phyloP scores from a whole-genome alignment of 2,797 vertebrate genomes.

The Syngnathus acus region DNA sequence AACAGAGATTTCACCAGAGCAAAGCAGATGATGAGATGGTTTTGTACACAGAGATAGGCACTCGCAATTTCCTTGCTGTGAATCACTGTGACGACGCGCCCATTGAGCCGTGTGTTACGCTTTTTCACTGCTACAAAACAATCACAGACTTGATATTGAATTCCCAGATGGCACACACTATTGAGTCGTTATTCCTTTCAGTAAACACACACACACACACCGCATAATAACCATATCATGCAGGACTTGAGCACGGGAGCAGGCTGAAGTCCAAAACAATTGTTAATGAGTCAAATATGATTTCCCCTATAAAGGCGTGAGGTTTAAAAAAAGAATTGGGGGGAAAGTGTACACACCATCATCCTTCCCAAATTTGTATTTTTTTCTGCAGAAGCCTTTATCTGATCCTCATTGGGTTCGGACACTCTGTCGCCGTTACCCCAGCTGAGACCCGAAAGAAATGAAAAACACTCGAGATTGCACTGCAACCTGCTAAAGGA shows the following conservation, averaged over 20 bases:
- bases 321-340: not conserved
- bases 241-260: not conserved
- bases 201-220: not conserved
- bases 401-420: conserved; percentile 34
- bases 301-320: not conserved
- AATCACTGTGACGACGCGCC: not conserved
- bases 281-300: not conserved
- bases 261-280: not conserved
- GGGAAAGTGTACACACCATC: not conserved
- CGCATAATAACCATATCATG: not conserved
- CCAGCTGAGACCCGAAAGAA: conserved; percentile 42
- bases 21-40: not conserved
- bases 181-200: not conserved
- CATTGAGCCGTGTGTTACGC: not conserved
- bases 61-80: not conserved
- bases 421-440: conserved; percentile 20
- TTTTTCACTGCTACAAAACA: conserved; percentile 10
- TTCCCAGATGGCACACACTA: conserved; percentile 6
- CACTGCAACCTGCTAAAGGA: conserved; percentile 42
- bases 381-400: conserved; percentile 7
- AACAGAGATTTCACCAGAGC: not conserved
- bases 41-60: conserved; percentile 2
- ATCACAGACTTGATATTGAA: conserved; percentile 19
- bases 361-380: not conserved
- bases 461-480: conserved; percentile 44